These are phyloP conservation scores for Aplochiton taeniatus DNA, from an alignment of 2,797 vertebrate species.

Conservation along the genomic window DNA sequence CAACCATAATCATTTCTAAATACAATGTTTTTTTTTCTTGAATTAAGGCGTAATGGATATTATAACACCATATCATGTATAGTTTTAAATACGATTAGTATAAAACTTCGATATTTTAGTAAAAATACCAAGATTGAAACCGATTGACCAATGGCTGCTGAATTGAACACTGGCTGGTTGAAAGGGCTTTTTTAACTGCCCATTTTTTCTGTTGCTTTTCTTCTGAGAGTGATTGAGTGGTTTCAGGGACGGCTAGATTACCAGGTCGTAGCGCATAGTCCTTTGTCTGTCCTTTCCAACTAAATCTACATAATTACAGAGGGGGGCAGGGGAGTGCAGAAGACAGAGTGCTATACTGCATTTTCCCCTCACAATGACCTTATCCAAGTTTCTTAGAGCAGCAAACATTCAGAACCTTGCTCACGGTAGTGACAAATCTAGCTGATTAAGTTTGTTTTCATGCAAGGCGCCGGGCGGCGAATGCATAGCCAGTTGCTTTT, in stretches of 20 bases:
- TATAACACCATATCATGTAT: too few species aligned
- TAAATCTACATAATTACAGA: slow-evolving; percentile 17
- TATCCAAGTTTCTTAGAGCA: slow-evolving; percentile 11
- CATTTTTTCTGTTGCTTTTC: background rate
- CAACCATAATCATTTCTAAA: too few species aligned
- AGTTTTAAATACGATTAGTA: too few species aligned
- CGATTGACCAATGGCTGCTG: too few species aligned
- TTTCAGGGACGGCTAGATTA: slow-evolving; percentile 9
- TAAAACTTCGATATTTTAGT: too few species aligned
- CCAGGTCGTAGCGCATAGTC: background rate
- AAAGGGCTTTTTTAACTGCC: too few species aligned
- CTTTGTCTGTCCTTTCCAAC: slow-evolving; percentile 12
- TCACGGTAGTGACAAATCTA: slow-evolving; percentile 24
- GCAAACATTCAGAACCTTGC: slow-evolving; percentile 14
- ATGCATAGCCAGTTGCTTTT: slow-evolving; percentile 26
- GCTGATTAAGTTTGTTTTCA: slow-evolving; percentile 38
- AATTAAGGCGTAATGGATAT: too few species aligned
- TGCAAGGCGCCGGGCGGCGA: slow-evolving; percentile 11
- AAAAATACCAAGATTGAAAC: too few species aligned
- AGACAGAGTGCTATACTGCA: too few species aligned
- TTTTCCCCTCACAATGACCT: slow-evolving; percentile 19
- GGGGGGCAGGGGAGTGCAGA: background rate
- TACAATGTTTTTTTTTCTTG: too few species aligned
- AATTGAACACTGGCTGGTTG: too few species aligned
- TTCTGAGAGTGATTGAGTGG: background rate